Conservation (phyloP, 2,113 vertebrate species). For the Ursus arctos region DNA sequence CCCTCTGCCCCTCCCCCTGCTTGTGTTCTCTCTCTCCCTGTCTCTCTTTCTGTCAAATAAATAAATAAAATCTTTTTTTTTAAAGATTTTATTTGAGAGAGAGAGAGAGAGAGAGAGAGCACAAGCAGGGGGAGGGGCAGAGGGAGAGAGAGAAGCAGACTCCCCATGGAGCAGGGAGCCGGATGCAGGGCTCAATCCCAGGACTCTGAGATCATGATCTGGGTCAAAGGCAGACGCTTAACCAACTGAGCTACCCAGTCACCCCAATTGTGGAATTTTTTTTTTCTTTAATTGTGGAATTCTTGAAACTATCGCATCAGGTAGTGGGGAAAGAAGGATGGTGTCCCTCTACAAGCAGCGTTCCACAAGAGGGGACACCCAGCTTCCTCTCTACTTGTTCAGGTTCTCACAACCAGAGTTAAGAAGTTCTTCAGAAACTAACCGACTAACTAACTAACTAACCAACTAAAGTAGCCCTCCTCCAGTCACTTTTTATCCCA, state of each 20-base stretch:
- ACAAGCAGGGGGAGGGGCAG: no score
- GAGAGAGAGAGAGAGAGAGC: accelerated
- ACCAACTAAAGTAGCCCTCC: neutral
- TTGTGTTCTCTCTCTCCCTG: no score
- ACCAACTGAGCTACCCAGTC: no score
- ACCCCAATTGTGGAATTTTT: neutral
- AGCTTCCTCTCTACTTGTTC: neutral
- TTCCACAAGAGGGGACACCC: neutral
- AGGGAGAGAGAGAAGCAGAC: no score
- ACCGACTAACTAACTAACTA: neutral
- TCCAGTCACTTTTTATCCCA: neutral
- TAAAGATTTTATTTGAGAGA: no score
- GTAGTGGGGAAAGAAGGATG: neutral
- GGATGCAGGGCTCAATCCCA: no score
- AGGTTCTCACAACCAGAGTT: neutral
- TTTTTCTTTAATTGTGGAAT: neutral
- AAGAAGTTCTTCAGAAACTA: conserved; percentile 15
- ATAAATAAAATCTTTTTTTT: no score
- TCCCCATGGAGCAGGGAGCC: no score
- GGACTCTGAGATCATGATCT: no score
- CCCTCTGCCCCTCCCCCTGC: no score
- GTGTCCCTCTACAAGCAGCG: neutral
- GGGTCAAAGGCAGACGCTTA: no score
- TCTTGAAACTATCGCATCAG: neutral
- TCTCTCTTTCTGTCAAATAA: no score